Evolutionary conservation across 2,888 invertebrate species (phyloP), one percentile per base, ranked within the genome.

Genomic region (Dicyrtomina minuta): DNA sequence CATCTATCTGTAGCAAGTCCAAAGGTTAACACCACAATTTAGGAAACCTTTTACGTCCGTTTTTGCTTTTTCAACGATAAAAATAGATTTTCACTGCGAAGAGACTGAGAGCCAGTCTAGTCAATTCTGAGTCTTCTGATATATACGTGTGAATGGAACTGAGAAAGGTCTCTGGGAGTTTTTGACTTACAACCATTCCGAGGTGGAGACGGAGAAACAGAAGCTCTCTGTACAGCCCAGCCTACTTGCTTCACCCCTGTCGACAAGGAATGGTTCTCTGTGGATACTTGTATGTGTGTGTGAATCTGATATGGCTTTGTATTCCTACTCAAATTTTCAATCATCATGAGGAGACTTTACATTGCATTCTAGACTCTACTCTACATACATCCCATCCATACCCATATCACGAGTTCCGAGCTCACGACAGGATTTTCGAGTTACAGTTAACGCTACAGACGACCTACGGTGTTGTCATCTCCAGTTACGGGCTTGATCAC

Each of bases 1-100:
- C 26, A n/a, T n/a, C n/a, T n/a, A n/a, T n/a, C n/a, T n/a, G n/a
- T n/a, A n/a, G n/a, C n/a, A 15, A 33, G 53, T 59, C 60, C 51
- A 51, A 55, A 66, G 55, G 66, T 66, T 66, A 55, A 66, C 44
- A 66, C 66, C 66, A 58, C 66, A 58, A 66, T 66, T 56, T 66
- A 66, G 66, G 66, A 66, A 58, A 56, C 56, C 66, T 56, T 56
- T 64, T 64, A 64, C 64, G 64, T 64, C 64, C 64, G 46, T 64
- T 64, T 64, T 64, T 64, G 51, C 64, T 64, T 51, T 64, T 64
- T 64, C 51, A 51, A 64, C 33, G 33, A 49, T 64, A 64, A 64
- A 64, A 64, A 64, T 64, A 64, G 64, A 15, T 41, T 22, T 26
- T 24, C 24, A 20, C 27, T 26, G 24, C 33, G 33, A 51, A 17